Evolutionary conservation across 2,797 vertebrate species (phyloP).

Genomic region (Hoplostethus atlanticus): DNA sequence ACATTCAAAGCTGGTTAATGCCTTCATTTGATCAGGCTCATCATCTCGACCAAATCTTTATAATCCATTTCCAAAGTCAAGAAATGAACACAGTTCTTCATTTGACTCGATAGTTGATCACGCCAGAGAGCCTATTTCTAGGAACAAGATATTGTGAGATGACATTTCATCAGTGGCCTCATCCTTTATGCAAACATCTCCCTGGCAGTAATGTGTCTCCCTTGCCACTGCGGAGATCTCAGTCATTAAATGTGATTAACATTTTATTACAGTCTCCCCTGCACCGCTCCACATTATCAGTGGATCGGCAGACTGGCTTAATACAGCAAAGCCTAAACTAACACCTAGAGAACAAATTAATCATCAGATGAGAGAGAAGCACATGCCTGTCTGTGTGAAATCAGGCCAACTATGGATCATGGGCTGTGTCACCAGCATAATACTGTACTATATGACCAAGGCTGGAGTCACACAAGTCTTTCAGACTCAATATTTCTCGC

Average conservation of each 20-base stretch:
- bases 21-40: slow-evolving; percentile 18
- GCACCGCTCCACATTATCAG: slow-evolving; percentile 59
- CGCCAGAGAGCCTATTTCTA: slow-evolving; percentile 42
- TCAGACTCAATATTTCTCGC: slow-evolving; percentile 22
- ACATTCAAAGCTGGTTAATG: slow-evolving; percentile 41
- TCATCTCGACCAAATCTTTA: slow-evolving; percentile 8
- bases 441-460: not conserved
- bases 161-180: slow-evolving; percentile 66
- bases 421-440: not conserved
- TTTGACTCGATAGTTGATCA: slow-evolving; percentile 48
- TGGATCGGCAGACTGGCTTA: slow-evolving; percentile 62
- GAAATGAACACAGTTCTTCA: slow-evolving; percentile 4
- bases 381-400: not conserved
- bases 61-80: not conserved
- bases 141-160: slow-evolving; percentile 51
- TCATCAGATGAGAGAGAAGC: slow-evolving; percentile 28
- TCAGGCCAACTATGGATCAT: no score
- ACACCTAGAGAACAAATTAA: slow-evolving; percentile 58
- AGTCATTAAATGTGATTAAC: slow-evolving; percentile 76
- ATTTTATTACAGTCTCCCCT: slow-evolving; percentile 73
- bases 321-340: slow-evolving; percentile 63
- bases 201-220: slow-evolving; percentile 62
- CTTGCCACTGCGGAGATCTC: slow-evolving; percentile 44
- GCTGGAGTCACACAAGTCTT: not conserved
- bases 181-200: slow-evolving; percentile 65